Evolutionary conservation across 2,888 invertebrate species (phyloP), one percentile per base, ranked within the genome.

Genomic region (Bombylius discolor): DNA sequence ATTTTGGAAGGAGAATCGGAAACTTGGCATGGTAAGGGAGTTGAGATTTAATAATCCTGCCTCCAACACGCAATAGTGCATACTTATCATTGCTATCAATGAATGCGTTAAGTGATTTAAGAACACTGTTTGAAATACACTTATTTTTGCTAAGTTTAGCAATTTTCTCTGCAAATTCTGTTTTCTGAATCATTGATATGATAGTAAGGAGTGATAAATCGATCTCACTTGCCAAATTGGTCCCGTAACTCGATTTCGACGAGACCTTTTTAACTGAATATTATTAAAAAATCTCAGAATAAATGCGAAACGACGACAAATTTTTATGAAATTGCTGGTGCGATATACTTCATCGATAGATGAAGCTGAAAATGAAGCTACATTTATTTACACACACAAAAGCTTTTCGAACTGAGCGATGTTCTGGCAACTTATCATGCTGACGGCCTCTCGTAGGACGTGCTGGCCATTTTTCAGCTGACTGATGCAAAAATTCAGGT

Each of bases 251-350:
- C n/a, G n/a, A n/a, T n/a, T n/a, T n/a, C n/a, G n/a, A n/a, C n/a
- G n/a, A n/a, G n/a, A n/a, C n/a, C n/a, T n/a, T n/a, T n/a, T n/a
- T n/a, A n/a, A n/a, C n/a, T n/a, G n/a, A n/a, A n/a, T n/a, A n/a
- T n/a, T 45, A 45, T 31, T 32, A 33, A 47, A 11, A 32, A 49
- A 46, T 12, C 52, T 44, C 13, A 52, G n/a, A 5, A 52, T 45
- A n/a, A 46, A 52, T 33, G 52, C 36, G n/a, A 49, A 36, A n/a
- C 34, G 4, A 13, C 49, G 34, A 36, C 36, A 36, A 36, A 3
- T 49, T 33, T 46, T 52, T 1, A 33, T 52, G n/a, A 52, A 52
- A 46, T 52, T n/a, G n/a, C n/a, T n/a, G n/a, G n/a, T n/a, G n/a
- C n/a, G n/a, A n/a, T n/a, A 49, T 7, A 49, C 34, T 13, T 31